Evolutionary conservation across 2,888 invertebrate species (phyloP).

Genomic region (Vannuccia rotundouncinata): DNA sequence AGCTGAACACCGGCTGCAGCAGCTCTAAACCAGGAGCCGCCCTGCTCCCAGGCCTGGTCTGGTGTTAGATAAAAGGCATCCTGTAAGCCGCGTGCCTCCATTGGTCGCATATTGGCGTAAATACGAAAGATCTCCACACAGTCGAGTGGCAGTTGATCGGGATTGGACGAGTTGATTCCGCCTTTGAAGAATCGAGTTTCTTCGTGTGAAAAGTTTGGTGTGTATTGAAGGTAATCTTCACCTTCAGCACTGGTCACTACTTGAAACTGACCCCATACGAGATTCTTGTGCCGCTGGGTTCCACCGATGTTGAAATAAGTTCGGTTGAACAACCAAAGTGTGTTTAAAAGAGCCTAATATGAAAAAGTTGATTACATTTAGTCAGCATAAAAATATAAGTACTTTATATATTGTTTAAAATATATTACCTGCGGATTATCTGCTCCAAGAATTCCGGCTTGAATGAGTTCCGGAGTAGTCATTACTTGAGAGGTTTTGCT

Average conservation of each 20-base stretch:
- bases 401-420: background rate
- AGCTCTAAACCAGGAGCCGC: slow-evolving; percentile 38
- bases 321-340: slow-evolving; percentile 38
- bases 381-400: background rate
- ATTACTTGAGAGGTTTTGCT: background rate
- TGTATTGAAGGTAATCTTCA: slow-evolving; percentile 22
- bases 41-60: slow-evolving; percentile 39
- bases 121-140: slow-evolving; percentile 36
- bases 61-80: slow-evolving; percentile 38
- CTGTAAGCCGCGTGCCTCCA: slow-evolving; percentile 30
- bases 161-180: background rate
- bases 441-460: slow-evolving; percentile 20
- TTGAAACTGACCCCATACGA: slow-evolving; percentile 38
- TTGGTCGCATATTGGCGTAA: slow-evolving; percentile 37
- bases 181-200: slow-evolving; percentile 29
- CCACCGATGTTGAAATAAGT: slow-evolving; percentile 36
- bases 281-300: slow-evolving; percentile 37
- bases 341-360: slow-evolving; percentile 37
- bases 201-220: slow-evolving; percentile 25
- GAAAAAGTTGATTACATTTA: background rate
- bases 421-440: slow-evolving; percentile 33
- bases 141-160: slow-evolving; percentile 34
- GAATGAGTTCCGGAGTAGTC: background rate
- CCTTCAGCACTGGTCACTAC: slow-evolving; percentile 8
- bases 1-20: slow-evolving; percentile 36